Base-by-base conservation (phyloP, 1,140 invertebrate genomes). In the Drosophila parvula region DNA sequence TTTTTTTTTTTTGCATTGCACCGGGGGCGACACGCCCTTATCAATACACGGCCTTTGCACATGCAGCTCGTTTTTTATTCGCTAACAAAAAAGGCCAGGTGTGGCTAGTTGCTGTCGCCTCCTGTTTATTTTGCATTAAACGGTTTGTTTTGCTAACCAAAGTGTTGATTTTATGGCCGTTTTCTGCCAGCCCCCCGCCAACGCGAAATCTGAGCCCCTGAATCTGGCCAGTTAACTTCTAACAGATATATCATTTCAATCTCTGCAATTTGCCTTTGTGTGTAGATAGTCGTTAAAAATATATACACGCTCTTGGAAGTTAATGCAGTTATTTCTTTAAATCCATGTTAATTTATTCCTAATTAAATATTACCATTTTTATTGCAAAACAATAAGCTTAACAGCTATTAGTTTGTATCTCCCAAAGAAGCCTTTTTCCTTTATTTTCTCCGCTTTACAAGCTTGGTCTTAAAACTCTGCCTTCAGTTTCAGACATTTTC, bases 91-190 rank as follows among this genome's bases (percentile, higher is more conserved):
- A 53, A 9, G 3, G 0, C 57, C 83, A 73, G 78, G 77, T 88
- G 84, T 88, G 69, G 48, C 69, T 77, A 74, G 81, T 74, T 68
- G 80, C 67, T 85, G 80, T 78, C 74, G 64, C 64, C 62, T 73
- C 69, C 18, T 77, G 71, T 86, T 82, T 82, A 69, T 78, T 78
- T 78, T 71, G 57, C 65, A 78, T 82, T 78, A 81, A 81, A 57
- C 67, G 56, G 61, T 67, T 79, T 79, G 78, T 90, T 90, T 91
- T 89, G 76, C 76, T 89, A 91, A 91, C 89, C 89, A 89, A 89
- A 82, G 84, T 91, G 89, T 91, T 91, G 89, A 91, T 85, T 82
- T 91, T 90, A 84, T 81, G 74, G 83, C 74, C 76, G 48, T 65
- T 53, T 55, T 55, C 61, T 48, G 18, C 28, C 51, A 32, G 27